phyloP scores from a whole-genome alignment of 2,888 invertebrate species.

The Dicycla oo region DNA sequence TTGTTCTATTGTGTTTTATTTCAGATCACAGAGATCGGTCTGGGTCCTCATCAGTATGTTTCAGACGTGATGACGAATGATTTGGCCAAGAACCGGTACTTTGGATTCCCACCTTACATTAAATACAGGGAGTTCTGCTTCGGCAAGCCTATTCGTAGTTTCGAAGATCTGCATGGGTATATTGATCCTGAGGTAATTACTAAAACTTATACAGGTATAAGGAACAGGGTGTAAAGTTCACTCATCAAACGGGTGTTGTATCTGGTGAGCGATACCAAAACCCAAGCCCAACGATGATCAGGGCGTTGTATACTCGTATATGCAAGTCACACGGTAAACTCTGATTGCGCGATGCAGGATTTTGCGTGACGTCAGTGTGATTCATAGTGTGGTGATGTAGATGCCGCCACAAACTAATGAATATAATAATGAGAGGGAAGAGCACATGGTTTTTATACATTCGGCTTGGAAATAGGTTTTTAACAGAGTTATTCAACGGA shows the following conservation, averaged over 20 bases:
- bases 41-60: slow-evolving; percentile 73
- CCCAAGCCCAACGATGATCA: too few relatives aligned
- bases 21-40: slow-evolving; percentile 73
- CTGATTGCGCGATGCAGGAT: too few relatives aligned
- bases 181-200: slow-evolving; percentile 74
- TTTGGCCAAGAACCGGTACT: slow-evolving; percentile 91
- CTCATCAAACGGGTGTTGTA: too few relatives aligned
- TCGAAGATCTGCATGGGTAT: slow-evolving; percentile 65
- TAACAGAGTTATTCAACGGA: background rate
- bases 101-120: slow-evolving; percentile 96
- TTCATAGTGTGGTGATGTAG: too few relatives aligned
- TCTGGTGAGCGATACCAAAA: too few relatives aligned
- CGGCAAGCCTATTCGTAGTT: slow-evolving; percentile 91
- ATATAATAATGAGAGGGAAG: background rate
- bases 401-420: too few relatives aligned
- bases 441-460: too few relatives aligned
- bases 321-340: too few relatives aligned
- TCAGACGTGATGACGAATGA: slow-evolving; percentile 75
- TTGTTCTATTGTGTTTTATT: slow-evolving; percentile 31
- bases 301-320: too few relatives aligned
- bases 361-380: too few relatives aligned
- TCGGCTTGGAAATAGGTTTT: background rate
- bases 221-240: too few relatives aligned
- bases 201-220: too few relatives aligned
- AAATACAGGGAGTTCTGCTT: slow-evolving; percentile 95